Conservation (phyloP, 2,797 vertebrate species). For the Typhlichthys eigenmanni region DNA sequence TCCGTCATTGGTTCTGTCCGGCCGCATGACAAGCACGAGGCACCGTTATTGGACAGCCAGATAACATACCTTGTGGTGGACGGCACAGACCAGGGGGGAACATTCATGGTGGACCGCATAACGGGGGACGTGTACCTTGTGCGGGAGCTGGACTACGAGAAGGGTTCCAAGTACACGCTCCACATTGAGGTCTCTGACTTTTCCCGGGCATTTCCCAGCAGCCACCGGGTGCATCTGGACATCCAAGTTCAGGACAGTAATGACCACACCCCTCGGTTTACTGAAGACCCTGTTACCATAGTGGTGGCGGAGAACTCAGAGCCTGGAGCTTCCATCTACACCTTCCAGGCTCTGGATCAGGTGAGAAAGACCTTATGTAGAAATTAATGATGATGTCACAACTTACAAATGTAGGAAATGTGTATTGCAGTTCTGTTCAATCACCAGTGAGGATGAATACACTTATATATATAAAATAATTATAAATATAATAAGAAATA, state of each 20-base stretch:
- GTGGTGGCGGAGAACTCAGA: slow-evolving; percentile 88
- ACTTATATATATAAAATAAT: too few species aligned
- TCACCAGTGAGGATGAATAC: too few species aligned
- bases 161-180: slow-evolving; percentile 81
- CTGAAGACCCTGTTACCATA: slow-evolving; percentile 89
- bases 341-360: slow-evolving; percentile 88
- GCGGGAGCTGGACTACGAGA: slow-evolving; percentile 90
- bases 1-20: slow-evolving; percentile 88
- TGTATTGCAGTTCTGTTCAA: too few species aligned
- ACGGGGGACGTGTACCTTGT: slow-evolving; percentile 89
- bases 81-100: slow-evolving; percentile 85
- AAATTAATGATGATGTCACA: background rate
- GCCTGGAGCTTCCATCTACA: slow-evolving; percentile 83
- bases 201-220: slow-evolving; percentile 80
- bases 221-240: slow-evolving; percentile 84
- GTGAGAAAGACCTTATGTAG: slow-evolving; percentile 61
- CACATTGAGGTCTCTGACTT: slow-evolving; percentile 88
- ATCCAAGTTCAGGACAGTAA: slow-evolving; percentile 92
- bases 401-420: too few species aligned
- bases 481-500: too few species aligned
- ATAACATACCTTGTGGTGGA: slow-evolving; percentile 89
- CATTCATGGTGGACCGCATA: slow-evolving; percentile 87
- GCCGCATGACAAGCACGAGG: slow-evolving; percentile 63
- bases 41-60: slow-evolving; percentile 61
- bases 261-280: slow-evolving; percentile 88